phyloP scores from a whole-genome alignment of 2,888 invertebrate species.

The Agrenia bidenticulata region DNA sequence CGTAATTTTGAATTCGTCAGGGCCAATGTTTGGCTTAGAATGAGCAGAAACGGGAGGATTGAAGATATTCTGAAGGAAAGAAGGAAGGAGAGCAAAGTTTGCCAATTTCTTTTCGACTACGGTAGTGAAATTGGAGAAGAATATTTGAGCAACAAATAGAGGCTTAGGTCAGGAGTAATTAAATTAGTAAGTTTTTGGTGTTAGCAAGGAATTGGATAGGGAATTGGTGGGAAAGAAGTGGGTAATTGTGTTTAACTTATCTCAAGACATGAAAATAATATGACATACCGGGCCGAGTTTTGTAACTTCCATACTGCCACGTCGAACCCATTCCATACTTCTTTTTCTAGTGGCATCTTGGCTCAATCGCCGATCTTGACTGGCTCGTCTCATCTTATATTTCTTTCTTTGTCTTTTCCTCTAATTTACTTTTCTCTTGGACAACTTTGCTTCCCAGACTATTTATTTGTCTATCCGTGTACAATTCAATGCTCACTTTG shows the following conservation, averaged over 20 bases:
- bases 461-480: no score
- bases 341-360: slow-evolving; percentile 49
- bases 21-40: no score
- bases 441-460: no score
- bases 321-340: slow-evolving; percentile 51
- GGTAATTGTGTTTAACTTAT: background rate
- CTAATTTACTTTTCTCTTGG: no score
- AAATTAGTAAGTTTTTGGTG: slow-evolving; percentile 8
- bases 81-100: no score
- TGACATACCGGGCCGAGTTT: slow-evolving; percentile 52
- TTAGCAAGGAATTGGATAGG: background rate
- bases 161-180: slow-evolving; percentile 3
- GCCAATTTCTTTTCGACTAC: no score
- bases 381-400: slow-evolving; percentile 51
- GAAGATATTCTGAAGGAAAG: no score
- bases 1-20: no score
- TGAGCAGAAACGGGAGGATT: no score
- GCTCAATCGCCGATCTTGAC: slow-evolving; percentile 51
- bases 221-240: background rate
- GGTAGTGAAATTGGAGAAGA: no score
- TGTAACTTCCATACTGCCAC: slow-evolving; percentile 52
- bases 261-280: slow-evolving; percentile 1
- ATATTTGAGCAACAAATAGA: no score
- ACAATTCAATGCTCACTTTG: no score
- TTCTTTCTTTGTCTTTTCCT: background rate